Base-by-base conservation (phyloP, 2,888 invertebrate species). In the Heliconius cydno region DNA sequence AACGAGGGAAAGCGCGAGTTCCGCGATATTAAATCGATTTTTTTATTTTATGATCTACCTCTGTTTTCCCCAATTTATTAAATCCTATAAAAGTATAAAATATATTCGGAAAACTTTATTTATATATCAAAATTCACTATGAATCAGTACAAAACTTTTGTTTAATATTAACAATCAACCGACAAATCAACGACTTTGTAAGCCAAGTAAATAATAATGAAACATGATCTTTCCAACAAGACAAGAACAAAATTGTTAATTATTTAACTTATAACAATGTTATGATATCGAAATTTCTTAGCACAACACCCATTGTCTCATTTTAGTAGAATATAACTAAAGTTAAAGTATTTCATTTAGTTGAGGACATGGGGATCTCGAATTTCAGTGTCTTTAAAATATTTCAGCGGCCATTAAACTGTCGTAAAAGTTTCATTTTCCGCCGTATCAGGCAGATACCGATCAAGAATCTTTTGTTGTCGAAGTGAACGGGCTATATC, bases 371-470 rank as follows among this genome's bases (percentile, higher is more conserved):
- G 19, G 41, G 25, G 41, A 41, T 75, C 38, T 65, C 34, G 28
- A 63, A 75, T 65, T 63, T 63, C 19, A 28, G 67, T 78, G 66
- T 76, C 76, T 80, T 46, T 79, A 70, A 76, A 80, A 80, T 78
- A 80, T 79, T 81, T 77, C 65, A 81, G 52, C 60, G 41, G 60
- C 76, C 73, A 80, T 78, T 80, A 78, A 80, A 76, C 38, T 73
- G 75, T 81, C 79, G 67, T 76, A 74, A 80, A 81, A 80, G 78
- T 78, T 76, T 57, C 63, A 72, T 76, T 70, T 82, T 72, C 75
- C 73, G 46, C 78, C n/a, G 38, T 60, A 66, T 70, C 70, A 63
- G 63, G n/a, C 68, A 41, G 65, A 78, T 57, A 57, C 60, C 46
- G 71, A n/a, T 76, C 76, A 38, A 76, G n/a, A 76, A 76, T 28